A percentile compares a stretch with the other conserved stretches of the same genome.
phyloP scores from a whole-genome alignment of 2,888 invertebrate genomes.

The Siphonodentalium dalli region DNA sequence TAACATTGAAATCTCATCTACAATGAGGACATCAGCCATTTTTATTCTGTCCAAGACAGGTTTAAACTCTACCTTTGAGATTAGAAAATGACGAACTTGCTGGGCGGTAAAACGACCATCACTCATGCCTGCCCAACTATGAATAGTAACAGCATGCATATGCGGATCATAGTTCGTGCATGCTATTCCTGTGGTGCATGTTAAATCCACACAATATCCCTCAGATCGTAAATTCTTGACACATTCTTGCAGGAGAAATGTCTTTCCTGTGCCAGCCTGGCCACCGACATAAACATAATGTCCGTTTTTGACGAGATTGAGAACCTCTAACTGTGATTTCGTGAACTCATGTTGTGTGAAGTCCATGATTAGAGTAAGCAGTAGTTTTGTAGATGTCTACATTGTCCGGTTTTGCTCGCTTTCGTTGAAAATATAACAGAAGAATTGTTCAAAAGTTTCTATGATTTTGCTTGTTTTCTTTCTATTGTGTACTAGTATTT shows the following conservation, averaged over 20 bases:
- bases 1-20: constrained; percentile 7
- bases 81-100: not conserved
- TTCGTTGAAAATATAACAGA: too few species aligned
- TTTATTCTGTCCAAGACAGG: not conserved
- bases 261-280: constrained; percentile 14
- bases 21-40: not conserved
- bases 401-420: too few species aligned
- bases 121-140: not conserved
- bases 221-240: not conserved
- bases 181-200: constrained; percentile 13
- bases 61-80: not conserved
- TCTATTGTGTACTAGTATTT: too few species aligned
- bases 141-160: not conserved
- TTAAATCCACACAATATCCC: constrained; percentile 1
- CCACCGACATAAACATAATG: constrained; percentile 9
- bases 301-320: constrained; percentile 2
- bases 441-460: too few species aligned
- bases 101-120: not conserved
- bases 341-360: too few species aligned
- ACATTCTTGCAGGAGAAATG: constrained; percentile 1
- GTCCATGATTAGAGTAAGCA: too few species aligned
- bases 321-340: not conserved
- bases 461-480: too few species aligned
- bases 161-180: constrained; percentile 1
- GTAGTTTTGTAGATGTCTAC: too few species aligned